A percentile compares a stretch with the other conserved stretches of the same genome.
Evolutionary conservation across 2,888 invertebrate species (phyloP).

Genomic region (Stenodema calcarata): DNA sequence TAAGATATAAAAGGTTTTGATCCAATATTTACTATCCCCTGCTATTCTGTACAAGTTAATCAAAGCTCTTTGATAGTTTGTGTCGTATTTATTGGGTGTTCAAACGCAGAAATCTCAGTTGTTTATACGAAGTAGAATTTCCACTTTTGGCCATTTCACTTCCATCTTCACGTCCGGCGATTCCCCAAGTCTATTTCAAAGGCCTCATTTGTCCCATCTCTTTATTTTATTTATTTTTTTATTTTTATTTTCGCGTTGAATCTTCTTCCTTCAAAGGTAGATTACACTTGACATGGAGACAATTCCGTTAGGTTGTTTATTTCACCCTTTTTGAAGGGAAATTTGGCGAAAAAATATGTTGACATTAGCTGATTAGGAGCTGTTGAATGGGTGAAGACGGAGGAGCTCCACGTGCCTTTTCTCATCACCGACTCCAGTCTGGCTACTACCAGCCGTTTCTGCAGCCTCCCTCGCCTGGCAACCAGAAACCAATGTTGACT

Average conservation of each 20-base stretch:
- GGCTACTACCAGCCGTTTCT: neutral
- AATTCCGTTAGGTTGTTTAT: constrained; percentile 3
- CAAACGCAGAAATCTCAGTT: neutral
- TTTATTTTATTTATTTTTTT: neutral
- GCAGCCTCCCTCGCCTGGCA: constrained; percentile 2
- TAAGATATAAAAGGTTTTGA: too few relatives aligned
- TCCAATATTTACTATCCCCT: too few relatives aligned
- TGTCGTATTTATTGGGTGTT: neutral
- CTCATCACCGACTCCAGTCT: neutral
- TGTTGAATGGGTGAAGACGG: constrained; percentile 27
- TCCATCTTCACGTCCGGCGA: neutral
- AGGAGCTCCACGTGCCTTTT: neutral
- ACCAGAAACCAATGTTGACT: constrained; percentile 33
- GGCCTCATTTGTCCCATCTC: neutral
- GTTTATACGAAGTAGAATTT: neutral
- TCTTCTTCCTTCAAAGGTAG: neutral
- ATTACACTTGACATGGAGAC: neutral
- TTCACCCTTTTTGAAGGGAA: constrained; percentile 19
- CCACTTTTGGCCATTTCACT: neutral
- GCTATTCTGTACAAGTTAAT: too few relatives aligned
- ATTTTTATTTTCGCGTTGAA: neutral
- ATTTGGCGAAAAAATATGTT: constrained; percentile 45
- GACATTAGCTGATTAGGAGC: constrained; percentile 52
- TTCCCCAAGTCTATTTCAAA: neutral
- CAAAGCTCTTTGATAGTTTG: neutral